phyloP scores from a whole-genome alignment of 2,888 invertebrate genomes.

The Gibbula magus region DNA sequence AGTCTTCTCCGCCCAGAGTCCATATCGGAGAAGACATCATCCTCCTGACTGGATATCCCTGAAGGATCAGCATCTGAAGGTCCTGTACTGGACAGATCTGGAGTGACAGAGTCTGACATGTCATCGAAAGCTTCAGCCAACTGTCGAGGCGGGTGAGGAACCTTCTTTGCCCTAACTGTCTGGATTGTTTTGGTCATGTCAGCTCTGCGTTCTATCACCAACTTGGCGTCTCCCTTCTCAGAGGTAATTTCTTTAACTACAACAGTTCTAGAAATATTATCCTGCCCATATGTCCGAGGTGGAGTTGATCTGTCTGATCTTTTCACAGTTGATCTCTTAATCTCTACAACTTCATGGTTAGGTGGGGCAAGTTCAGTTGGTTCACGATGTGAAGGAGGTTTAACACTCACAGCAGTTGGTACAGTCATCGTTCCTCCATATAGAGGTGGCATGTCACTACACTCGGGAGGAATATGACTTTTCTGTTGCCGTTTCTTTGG shows the following conservation, averaged over 20 bases:
- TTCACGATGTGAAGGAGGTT: not conserved
- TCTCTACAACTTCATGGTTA: conserved; percentile 50
- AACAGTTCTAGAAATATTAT: conserved; percentile 20
- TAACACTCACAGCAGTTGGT: conserved; percentile 8
- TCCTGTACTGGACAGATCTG: conserved; percentile 38
- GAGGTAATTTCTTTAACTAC: conserved; percentile 40
- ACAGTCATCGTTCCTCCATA: not conserved
- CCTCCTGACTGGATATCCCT: conserved; percentile 39
- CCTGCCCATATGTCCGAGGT: not conserved
- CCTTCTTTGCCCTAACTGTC: conserved; percentile 45
- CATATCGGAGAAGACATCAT: conserved; percentile 38
- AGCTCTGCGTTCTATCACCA: conserved; percentile 42
- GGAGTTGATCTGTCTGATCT: conserved; percentile 23
- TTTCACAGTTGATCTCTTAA: conserved; percentile 40
- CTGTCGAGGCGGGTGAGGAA: conserved; percentile 42
- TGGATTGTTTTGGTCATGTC: conserved; percentile 42
- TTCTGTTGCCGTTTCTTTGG: conserved; percentile 5
- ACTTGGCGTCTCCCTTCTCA: conserved; percentile 40
- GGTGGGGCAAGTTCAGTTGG: conserved; percentile 48
- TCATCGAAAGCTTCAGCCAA: conserved; percentile 40
- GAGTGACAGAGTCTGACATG: conserved; percentile 32
- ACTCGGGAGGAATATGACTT: not conserved
- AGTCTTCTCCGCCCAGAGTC: not conserved
- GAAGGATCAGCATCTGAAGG: conserved; percentile 39
- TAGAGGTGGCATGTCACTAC: conserved; percentile 26